Conservation (phyloP, 2,797 vertebrate genomes). For the Hydrocynus forskahlii region DNA sequence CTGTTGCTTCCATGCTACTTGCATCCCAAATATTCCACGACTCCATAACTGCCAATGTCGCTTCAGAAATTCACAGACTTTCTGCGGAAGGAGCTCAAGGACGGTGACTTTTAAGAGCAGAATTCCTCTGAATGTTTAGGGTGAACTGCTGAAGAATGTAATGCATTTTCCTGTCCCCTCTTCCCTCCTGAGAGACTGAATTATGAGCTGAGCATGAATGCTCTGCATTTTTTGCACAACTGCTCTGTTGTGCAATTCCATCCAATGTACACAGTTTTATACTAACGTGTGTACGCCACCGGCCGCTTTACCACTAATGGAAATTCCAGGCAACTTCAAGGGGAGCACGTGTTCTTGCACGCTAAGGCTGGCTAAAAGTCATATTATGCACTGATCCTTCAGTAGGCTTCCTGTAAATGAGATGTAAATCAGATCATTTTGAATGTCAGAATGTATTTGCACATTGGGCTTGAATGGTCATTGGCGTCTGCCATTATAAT, state of each 20-base stretch:
- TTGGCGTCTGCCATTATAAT: no score
- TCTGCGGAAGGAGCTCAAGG: neutral
- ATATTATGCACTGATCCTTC: conserved; percentile 23
- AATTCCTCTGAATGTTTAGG: neutral
- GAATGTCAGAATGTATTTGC: conserved; percentile 7
- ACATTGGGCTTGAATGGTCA: neutral
- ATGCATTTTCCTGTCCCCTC: neutral
- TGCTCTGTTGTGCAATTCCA: neutral
- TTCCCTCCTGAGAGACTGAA: conserved; percentile 9
- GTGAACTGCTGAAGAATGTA: neutral
- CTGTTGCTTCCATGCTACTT: neutral
- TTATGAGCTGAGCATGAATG: conserved; percentile 20
- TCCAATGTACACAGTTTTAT: conserved; percentile 28
- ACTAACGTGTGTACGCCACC: neutral
- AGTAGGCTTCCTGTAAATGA: conserved; percentile 20
- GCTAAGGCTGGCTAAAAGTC: conserved; percentile 5
- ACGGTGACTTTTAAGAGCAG: neutral
- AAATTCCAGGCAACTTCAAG: conserved; percentile 18
- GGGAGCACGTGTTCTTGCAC: neutral
- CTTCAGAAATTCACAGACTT: neutral
- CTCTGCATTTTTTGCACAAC: conserved; percentile 37
- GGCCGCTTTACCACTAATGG: conserved; percentile 23
- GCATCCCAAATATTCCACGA: neutral
- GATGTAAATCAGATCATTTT: no score
- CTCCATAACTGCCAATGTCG: neutral